Evolutionary conservation across 2,797 vertebrate species (phyloP).

Genomic region (Petrocephalus schoutedeni): DNA sequence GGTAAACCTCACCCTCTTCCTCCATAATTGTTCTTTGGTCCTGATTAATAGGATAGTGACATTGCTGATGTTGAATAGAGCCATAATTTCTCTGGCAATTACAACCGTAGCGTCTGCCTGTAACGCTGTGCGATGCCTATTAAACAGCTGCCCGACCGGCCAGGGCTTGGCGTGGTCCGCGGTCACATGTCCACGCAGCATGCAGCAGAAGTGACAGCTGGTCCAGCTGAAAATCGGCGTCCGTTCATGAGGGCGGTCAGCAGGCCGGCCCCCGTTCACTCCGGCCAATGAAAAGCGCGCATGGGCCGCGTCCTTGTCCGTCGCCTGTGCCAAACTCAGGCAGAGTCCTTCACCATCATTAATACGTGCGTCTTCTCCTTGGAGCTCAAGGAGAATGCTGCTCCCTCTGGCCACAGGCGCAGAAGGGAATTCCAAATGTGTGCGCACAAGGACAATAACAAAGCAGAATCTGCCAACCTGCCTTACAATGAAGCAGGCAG

Average conservation of each 20-base stretch:
- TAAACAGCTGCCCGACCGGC: background rate
- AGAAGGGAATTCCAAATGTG: background rate
- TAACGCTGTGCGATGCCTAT: background rate
- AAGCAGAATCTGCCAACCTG: background rate
- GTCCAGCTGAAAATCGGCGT: background rate
- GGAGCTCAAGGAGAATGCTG: background rate
- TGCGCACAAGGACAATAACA: background rate
- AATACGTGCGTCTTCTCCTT: background rate
- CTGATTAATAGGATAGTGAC: slow-evolving; percentile 4
- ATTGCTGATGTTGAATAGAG: background rate
- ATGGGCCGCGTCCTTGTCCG: too few relatives aligned
- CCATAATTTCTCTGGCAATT: background rate
- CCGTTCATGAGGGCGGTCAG: background rate
- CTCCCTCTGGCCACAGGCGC: background rate
- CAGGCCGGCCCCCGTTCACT: background rate
- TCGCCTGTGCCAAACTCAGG: background rate
- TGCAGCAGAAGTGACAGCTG: background rate
- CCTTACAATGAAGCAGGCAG: background rate
- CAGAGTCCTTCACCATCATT: background rate
- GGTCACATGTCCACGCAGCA: background rate
- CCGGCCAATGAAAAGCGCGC: background rate
- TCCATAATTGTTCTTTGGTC: slow-evolving; percentile 1
- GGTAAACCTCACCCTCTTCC: background rate
- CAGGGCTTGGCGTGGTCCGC: background rate
- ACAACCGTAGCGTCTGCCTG: background rate